phyloP scores from a whole-genome alignment of 1,140 invertebrate genomes.

The Platorchestia sp. region DNA sequence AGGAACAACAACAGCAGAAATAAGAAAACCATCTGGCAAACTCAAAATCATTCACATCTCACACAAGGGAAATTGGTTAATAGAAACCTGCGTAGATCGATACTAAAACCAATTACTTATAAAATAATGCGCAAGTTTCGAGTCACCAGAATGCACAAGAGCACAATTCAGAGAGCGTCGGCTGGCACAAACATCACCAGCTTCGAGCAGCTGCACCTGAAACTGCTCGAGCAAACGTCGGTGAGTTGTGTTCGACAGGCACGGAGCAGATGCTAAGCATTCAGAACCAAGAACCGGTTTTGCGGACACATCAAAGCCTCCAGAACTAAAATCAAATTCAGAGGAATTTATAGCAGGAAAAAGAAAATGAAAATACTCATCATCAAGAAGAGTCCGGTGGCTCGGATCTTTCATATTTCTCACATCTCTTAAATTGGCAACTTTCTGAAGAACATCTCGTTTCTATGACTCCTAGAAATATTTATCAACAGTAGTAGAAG shows the following conservation, averaged over 20 bases:
- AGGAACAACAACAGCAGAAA: not conserved
- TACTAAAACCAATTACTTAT: not conserved
- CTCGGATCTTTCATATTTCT: not conserved
- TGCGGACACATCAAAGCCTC: not conserved
- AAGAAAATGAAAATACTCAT: not conserved
- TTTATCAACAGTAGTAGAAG: not conserved
- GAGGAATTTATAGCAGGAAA: not conserved
- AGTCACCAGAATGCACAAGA: not conserved
- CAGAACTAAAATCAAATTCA: conserved; percentile 1
- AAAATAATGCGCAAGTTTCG: not conserved
- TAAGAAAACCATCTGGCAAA: not conserved
- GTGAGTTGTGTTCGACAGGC: not conserved
- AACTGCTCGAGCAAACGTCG: not conserved
- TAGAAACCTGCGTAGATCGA: not conserved
- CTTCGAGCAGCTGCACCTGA: not conserved
- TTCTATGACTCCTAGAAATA: not conserved
- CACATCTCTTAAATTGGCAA: not conserved
- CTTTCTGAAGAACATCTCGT: not conserved
- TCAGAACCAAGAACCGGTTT: not conserved
- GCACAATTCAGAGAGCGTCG: not conserved
- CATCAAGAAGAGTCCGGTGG: not conserved
- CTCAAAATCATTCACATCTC: not conserved
- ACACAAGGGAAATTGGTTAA: not conserved
- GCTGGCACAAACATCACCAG: not conserved
- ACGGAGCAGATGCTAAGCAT: not conserved